Evolutionary conservation across 2,797 vertebrate genomes (phyloP).

Genomic region (Gambusia yucatana): DNA sequence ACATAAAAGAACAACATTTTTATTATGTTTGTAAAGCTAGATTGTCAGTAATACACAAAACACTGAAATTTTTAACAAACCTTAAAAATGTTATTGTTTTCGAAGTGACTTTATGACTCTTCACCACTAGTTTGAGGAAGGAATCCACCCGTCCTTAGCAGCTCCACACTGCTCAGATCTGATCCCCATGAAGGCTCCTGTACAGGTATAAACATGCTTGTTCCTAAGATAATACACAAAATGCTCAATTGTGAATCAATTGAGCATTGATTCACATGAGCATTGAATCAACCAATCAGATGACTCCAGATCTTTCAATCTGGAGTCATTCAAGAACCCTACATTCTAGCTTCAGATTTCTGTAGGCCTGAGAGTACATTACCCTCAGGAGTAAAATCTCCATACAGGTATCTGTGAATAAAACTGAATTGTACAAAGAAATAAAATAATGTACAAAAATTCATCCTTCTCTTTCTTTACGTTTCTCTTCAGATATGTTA

Average conservation of each 20-base stretch:
- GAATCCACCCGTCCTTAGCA: slow-evolving; percentile 63
- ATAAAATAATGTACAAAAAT: not conserved
- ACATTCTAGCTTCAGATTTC: not conserved
- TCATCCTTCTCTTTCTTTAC: not conserved
- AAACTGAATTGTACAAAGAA: not conserved
- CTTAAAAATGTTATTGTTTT: slow-evolving; percentile 56
- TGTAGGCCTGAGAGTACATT: not conserved
- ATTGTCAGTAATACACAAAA: slow-evolving; percentile 11
- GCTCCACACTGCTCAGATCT: slow-evolving; percentile 45
- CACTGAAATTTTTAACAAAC: slow-evolving; percentile 42
- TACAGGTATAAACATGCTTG: slow-evolving; percentile 19
- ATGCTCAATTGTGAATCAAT: not conserved
- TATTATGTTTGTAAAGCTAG: not conserved
- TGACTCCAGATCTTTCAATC: not conserved
- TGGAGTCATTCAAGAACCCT: not conserved
- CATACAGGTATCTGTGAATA: not conserved
- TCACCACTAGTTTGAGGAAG: slow-evolving; percentile 53
- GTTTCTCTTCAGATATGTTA: not conserved
- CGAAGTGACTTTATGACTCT: slow-evolving; percentile 39
- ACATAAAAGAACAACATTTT: slow-evolving; percentile 4
- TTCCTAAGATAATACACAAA: not conserved
- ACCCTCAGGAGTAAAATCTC: not conserved
- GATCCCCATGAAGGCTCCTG: slow-evolving; percentile 75
- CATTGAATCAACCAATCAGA: not conserved
- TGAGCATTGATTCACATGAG: no score